Evolutionary conservation across 2,888 invertebrate genomes (phyloP), one percentile per base, ranked within the genome.

Genomic region (Dynastes grantii): DNA sequence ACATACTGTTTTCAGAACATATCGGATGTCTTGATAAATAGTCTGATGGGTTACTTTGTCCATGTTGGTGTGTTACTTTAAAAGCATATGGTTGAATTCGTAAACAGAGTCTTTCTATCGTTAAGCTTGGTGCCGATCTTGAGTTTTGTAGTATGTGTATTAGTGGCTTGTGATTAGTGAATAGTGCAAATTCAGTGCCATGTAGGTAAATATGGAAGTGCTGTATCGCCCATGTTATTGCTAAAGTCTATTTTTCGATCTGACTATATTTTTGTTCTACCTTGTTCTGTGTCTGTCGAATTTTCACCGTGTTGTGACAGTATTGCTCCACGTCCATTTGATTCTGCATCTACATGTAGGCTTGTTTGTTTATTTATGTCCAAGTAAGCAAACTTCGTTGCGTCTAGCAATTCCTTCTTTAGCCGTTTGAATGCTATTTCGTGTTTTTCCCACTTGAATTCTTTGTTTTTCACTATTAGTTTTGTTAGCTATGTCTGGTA

Each of bases 401-500:
- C 64, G 9, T 61, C 64, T 22, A 40, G 55, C 29, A 76, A 37
- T 2, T 55, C 32, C 22, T 75, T 22, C 53, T 78, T 78, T 40
- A 75, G 53, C 6, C 22, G 49, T 3, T 76, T 40, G 27, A 70
- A 63, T 45, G 53, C 37, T 68, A n/a, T n/a, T 13, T 67, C 27
- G 8, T 79, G 79, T 37, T 73, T 32, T 55, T 45, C 13, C 11
- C 61, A 53, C 78, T 76, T 22, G 22, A 80, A 29, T n/a, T 45
- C 71, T 76, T 79, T 55, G 61, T 77, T 64, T 67, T 79, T 79
- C 64, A 45, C 27, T 61, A 64, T 79, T 61, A 76, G 16, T 2
- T 77, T 70, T 40, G 64, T 55, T 49, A 77, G 40, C 11, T 76
- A 53, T 70, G 61, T 80, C 75, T 55, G 51, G 77, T 67, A 81